These are phyloP conservation scores for Meloidogyne chitwoodi DNA, from an alignment of 1,140 invertebrate genomes.

Conservation along the genomic window DNA sequence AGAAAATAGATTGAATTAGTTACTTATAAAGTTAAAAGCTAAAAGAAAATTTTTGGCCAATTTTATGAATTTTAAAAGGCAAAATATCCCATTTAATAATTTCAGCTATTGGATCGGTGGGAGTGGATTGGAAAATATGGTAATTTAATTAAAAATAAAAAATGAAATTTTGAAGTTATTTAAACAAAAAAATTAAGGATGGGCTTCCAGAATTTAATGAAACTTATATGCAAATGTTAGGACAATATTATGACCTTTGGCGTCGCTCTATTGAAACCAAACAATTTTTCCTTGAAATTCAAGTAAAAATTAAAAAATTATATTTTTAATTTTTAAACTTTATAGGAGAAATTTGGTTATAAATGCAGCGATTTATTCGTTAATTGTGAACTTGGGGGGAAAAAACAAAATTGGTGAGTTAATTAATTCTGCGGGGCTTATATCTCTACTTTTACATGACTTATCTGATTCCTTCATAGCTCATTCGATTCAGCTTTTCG, in stretches of 20 bases:
- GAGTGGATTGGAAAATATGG: conserved; percentile 54
- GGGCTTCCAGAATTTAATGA: conserved; percentile 38
- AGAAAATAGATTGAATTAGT: too few species aligned
- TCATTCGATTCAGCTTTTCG: too few species aligned
- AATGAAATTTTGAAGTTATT: background rate
- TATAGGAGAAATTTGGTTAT: conserved; percentile 52
- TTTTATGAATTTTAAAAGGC: conserved; percentile 16
- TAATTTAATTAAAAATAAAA: background rate
- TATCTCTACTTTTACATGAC: too few species aligned
- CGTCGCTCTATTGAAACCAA: conserved; percentile 33
- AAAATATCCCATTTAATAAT: conserved; percentile 13
- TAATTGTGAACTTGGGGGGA: conserved; percentile 50
- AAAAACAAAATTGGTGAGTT: conserved; percentile 35
- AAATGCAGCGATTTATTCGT: conserved; percentile 53
- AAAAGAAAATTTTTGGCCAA: conserved; percentile 25
- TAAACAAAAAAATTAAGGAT: background rate
- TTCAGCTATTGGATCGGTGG: conserved; percentile 47
- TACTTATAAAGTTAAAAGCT: too few species aligned
- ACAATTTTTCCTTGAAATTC: conserved; percentile 47
- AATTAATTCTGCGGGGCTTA: background rate
- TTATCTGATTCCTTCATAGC: background rate
- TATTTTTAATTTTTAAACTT: background rate
- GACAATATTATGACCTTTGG: conserved; percentile 46
- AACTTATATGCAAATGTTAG: conserved; percentile 46
- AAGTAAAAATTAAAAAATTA: conserved; percentile 22